Evolutionary conservation across 2,113 vertebrate genomes (phyloP).

Genomic region (Gyps fulvus): DNA sequence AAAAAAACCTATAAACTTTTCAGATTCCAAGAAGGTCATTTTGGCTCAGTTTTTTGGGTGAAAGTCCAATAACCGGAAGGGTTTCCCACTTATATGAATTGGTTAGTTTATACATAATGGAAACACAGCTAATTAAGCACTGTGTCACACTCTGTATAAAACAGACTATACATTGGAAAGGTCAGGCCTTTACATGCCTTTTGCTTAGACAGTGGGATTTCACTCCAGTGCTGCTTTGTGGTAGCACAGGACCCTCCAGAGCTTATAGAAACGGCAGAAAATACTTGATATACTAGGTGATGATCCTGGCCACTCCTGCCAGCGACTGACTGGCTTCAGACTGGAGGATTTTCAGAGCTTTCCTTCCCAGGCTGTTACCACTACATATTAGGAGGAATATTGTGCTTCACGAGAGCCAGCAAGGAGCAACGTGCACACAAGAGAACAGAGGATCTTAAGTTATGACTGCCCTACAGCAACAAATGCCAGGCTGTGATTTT

Average conservation of each 20-base stretch:
- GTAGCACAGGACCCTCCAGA: not conserved
- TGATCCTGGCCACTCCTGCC: not conserved
- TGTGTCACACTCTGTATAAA: accelerated
- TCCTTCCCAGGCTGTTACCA: not conserved
- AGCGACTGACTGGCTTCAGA: not conserved
- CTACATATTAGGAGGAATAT: accelerated
- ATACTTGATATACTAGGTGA: not conserved
- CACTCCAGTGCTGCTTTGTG: not conserved
- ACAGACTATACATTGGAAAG: accelerated
- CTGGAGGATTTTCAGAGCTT: not conserved
- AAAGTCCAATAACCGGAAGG: not conserved
- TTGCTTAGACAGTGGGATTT: not conserved
- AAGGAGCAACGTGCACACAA: accelerated
- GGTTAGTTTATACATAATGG: not conserved
- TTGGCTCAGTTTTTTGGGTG: not conserved
- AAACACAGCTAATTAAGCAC: not conserved
- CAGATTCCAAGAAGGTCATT: not conserved
- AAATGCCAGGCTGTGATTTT: not conserved
- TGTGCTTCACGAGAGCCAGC: not conserved
- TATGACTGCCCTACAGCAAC: not conserved
- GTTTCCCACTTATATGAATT: not conserved
- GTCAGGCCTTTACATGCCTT: not conserved
- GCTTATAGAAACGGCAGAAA: not conserved
- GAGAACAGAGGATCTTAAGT: not conserved
- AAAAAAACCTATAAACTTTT: not conserved